These are phyloP conservation scores for Atherinosoma microstoma DNA, from an alignment of 2,797 vertebrate species.

Conservation along the genomic window DNA sequence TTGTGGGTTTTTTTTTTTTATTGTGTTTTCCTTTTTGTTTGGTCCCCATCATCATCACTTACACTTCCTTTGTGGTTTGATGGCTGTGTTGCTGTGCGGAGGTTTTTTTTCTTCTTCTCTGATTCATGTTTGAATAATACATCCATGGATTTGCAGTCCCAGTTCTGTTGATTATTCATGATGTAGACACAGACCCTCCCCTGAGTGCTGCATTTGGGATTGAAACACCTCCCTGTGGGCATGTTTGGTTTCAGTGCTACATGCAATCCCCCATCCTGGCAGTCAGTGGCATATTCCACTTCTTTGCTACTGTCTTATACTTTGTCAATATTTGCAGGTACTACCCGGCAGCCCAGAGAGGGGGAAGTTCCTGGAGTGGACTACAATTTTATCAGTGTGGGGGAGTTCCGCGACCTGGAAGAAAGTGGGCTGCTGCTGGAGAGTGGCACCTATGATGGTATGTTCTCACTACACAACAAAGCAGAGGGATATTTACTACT, in stretches of 20 bases:
- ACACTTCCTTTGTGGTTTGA: constrained; percentile 40
- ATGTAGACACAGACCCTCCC: constrained; percentile 60
- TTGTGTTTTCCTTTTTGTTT: no score
- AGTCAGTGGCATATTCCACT: constrained; percentile 18
- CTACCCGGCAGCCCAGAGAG: constrained; percentile 96
- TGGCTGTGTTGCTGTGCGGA: constrained; percentile 36
- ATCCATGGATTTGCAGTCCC: constrained; percentile 42
- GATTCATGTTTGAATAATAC: constrained; percentile 63
- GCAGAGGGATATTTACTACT: no score
- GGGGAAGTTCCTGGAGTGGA: constrained; percentile 98
- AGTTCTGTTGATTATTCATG: constrained; percentile 68
- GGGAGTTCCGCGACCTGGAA: constrained; percentile 94
- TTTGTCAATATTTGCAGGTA: constrained; percentile 84
- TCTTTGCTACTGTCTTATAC: constrained; percentile 42
- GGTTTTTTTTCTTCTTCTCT: constrained; percentile 4
- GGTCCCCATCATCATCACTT: constrained; percentile 42
- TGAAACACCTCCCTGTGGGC: constrained; percentile 45
- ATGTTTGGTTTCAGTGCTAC: constrained; percentile 35
- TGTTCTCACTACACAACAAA: constrained; percentile 23
- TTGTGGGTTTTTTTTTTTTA: no score
- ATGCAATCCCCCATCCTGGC: constrained; percentile 1
- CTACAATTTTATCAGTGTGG: constrained; percentile 98
- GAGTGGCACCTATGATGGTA: constrained; percentile 99
- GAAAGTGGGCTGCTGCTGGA: constrained; percentile 96
- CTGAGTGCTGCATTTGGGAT: constrained; percentile 48